Conservation (phyloP, 1,140 invertebrate species). For the Fopius arisanus region DNA sequence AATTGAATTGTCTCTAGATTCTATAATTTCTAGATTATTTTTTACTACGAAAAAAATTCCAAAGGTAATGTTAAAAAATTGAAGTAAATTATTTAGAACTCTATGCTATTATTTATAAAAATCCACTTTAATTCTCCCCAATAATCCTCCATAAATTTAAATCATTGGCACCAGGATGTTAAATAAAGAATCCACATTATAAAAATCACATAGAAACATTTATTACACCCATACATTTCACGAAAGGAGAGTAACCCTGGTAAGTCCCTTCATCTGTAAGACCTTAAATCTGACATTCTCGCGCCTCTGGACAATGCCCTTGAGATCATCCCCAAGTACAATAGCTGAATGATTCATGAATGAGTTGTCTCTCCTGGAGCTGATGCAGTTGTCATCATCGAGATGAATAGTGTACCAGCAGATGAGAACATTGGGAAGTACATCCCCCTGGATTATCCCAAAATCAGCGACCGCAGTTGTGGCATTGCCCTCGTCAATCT, state of each 20-base stretch:
- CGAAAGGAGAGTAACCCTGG: conserved; percentile 35
- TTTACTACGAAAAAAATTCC: no score
- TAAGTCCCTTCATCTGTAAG: conserved; percentile 43
- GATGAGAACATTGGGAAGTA: conserved; percentile 51
- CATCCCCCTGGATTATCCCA: conserved; percentile 34
- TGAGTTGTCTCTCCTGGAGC: conserved; percentile 44
- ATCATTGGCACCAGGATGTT: no score
- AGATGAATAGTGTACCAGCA: conserved; percentile 52
- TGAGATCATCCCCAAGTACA: conserved; percentile 44
- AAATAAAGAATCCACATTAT: no score
- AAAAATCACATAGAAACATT: background rate
- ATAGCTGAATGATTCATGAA: conserved; percentile 56
- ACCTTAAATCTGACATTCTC: conserved; percentile 45
- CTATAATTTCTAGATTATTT: no score
- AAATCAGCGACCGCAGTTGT: conserved; percentile 43
- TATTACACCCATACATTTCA: background rate
- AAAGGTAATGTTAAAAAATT: no score
- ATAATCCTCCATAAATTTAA: background rate
- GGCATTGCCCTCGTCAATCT: conserved; percentile 43
- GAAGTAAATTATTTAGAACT: no score
- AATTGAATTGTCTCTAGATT: no score
- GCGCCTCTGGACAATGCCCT: conserved; percentile 33
- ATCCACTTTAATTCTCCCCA: no score
- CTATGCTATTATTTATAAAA: no score
- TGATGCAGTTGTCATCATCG: conserved; percentile 31